A percentile compares a stretch with the other conserved stretches of the same genome.
Evolutionary conservation across 2,888 invertebrate genomes (phyloP).

Genomic region (Cheilosia scutellata): DNA sequence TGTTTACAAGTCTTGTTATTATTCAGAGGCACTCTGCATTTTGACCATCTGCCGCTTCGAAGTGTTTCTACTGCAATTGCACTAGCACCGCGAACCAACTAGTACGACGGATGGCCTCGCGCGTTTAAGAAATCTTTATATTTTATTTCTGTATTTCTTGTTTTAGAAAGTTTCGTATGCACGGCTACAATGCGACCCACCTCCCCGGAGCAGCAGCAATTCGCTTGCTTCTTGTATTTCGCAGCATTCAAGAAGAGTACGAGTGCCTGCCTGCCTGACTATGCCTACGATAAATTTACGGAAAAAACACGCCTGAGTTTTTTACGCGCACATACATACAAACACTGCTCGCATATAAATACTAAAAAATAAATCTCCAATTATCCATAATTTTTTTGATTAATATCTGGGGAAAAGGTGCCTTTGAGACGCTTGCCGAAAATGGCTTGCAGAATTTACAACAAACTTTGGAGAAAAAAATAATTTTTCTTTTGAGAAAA

Average conservation of each 20-base stretch:
- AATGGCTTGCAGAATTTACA: background rate
- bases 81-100: background rate
- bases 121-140: constrained; percentile 1
- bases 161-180: constrained; percentile 61
- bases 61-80: background rate
- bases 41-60: constrained; percentile 24
- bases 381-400: constrained; percentile 10
- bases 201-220: constrained; percentile 18
- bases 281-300: background rate
- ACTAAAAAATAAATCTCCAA: constrained; percentile 12
- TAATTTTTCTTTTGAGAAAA: background rate
- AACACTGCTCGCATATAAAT: constrained; percentile 26
- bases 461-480: background rate
- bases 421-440: background rate
- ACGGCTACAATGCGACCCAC: constrained; percentile 17
- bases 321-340: constrained; percentile 29
- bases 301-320: constrained; percentile 36
- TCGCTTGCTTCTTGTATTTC: constrained; percentile 28
- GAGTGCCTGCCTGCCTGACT: background rate
- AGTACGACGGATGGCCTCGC: constrained; percentile 6
- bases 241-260: constrained; percentile 18
- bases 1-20: constrained; percentile 6
- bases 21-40: background rate
- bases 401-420: background rate
- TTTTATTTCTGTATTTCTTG: constrained; percentile 26